phyloP scores from a whole-genome alignment of 2,888 invertebrate genomes.

The Cyaniris semiargus region DNA sequence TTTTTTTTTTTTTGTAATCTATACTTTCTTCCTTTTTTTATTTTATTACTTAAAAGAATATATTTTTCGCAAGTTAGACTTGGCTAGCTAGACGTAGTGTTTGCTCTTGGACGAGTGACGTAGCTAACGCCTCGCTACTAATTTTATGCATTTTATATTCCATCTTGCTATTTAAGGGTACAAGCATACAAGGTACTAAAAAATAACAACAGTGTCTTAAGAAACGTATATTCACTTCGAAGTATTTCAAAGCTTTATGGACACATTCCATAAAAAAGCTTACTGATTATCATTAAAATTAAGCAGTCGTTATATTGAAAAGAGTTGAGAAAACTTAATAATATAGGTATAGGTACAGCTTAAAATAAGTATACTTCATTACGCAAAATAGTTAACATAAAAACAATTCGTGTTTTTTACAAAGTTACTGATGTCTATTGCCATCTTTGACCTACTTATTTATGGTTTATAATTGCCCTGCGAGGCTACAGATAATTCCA shows the following conservation, averaged over 20 bases:
- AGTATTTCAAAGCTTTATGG: constrained; percentile 56
- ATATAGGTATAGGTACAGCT: background rate
- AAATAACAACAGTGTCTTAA: constrained; percentile 49
- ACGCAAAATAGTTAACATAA: constrained; percentile 2
- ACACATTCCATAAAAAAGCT: constrained; percentile 53
- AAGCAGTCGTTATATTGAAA: constrained; percentile 30
- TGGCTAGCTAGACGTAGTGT: no score
- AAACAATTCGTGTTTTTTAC: constrained; percentile 1
- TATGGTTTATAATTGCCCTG: background rate
- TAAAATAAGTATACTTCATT: background rate
- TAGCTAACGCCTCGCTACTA: background rate
- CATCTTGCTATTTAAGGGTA: constrained; percentile 2
- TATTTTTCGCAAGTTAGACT: no score
- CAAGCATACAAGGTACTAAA: background rate
- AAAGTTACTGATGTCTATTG: background rate
- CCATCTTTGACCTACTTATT: no score
- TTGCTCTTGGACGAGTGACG: background rate
- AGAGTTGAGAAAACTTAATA: background rate
- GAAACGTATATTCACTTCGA: constrained; percentile 64
- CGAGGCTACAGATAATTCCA: background rate
- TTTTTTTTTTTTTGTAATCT: no score
- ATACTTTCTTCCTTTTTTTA: no score
- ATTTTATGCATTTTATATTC: background rate
- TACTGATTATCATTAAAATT: constrained; percentile 24
- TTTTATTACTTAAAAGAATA: no score